Conservation (phyloP, 2,113 vertebrate species). For the Stictonetta naevosa region DNA sequence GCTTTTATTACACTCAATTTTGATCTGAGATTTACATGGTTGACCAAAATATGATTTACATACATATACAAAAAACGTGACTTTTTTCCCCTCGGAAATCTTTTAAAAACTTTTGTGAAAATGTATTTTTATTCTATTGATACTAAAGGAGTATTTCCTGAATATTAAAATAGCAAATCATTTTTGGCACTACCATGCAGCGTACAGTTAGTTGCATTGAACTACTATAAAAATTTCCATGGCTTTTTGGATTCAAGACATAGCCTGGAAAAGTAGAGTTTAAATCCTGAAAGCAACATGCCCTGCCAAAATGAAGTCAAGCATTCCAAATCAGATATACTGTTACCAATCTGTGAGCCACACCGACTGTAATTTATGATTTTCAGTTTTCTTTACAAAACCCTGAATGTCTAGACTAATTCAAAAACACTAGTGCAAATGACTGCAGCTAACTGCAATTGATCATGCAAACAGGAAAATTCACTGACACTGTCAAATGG, state of each 20-base stretch:
- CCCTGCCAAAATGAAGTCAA: background rate
- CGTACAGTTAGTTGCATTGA: background rate
- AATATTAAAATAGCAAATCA: background rate
- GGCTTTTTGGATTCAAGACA: background rate
- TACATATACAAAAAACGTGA: background rate
- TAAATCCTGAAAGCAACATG: background rate
- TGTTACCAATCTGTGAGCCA: background rate
- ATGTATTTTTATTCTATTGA: background rate
- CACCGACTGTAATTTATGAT: fast-evolving
- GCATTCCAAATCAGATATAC: background rate
- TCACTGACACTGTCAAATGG: background rate
- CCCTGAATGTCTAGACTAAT: background rate
- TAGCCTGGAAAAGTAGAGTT: background rate
- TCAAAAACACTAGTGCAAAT: background rate
- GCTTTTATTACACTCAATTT: background rate
- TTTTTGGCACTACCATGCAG: background rate
- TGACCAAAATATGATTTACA: background rate
- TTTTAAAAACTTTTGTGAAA: background rate
- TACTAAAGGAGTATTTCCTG: background rate
- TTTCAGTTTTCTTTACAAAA: background rate
- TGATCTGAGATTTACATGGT: background rate
- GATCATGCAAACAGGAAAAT: background rate
- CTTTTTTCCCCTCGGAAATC: background rate
- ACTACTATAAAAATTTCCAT: background rate
- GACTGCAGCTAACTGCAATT: background rate